Base-by-base conservation (phyloP, 2,113 vertebrate genomes). In the Coptodon rendalli region DNA sequence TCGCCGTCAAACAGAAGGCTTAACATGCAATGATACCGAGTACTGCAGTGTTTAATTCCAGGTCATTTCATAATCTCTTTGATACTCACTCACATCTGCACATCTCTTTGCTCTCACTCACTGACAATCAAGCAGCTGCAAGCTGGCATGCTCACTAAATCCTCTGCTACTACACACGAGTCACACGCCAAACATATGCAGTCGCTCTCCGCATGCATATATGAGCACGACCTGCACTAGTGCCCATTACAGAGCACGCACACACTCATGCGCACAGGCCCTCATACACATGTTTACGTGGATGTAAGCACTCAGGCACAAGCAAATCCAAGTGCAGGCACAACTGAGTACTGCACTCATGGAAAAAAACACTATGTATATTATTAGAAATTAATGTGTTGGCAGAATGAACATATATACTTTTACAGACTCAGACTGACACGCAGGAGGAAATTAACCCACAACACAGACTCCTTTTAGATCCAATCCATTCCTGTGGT, bases 11-110 rank as follows among this genome's bases (percentile, higher is more conserved):
- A 87, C 86, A 82, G 81, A 8, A 54, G 81, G 86, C 66, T 86
- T 83, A 90, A 76, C 54, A 12, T 71, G 85, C 80, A 71, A 27
- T n/a, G 29, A 82, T 57, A 81, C 85, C n/a, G 48, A 2, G 85
- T 71, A 82, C 87, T 76, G 91, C 83, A 3, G 84, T 86, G 73
- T 92, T 94, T 95, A 89, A 94, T 95, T 95, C 94, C 94, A 94
- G 95, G 95, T 94, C 94, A 96, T 94, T 95, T 95, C 93, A 91
- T 95, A 95, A 95, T 96, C 94, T 94, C 92, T 95, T 94, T 95
- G 92, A 95, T 95, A 91, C 90, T 89, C 86, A 61, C 89, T 92
- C 93, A 94, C 93, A 94, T 96, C 94, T 95, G 94, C 92, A 94
- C 92, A 79, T 89, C 87, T 81, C 89, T 83, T 34, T 45, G 17